Evolutionary conservation across 2,888 invertebrate species (phyloP).

Genomic region (Proisotoma minuta): DNA sequence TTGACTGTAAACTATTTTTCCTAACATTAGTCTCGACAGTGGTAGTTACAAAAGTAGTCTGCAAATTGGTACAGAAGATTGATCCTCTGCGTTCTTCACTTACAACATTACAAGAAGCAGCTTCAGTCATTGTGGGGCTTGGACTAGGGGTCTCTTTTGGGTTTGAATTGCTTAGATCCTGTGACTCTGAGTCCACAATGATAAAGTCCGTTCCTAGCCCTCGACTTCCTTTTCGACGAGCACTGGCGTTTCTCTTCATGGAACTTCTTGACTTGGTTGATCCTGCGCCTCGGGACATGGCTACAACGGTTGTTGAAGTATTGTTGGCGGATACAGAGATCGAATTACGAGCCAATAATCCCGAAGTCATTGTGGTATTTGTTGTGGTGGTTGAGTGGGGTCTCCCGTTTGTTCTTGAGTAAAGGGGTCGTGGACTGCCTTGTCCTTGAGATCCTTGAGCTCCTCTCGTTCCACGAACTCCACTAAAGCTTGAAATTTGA

Average conservation of each 20-base stretch:
- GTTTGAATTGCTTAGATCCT: conserved; percentile 24
- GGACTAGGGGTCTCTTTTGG: conserved; percentile 18
- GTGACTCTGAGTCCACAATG: conserved; percentile 32
- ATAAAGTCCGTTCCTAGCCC: conserved; percentile 30
- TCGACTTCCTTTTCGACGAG: conserved; percentile 19
- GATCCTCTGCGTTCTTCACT: neutral
- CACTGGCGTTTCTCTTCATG: conserved; percentile 17
- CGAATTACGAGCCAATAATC: conserved; percentile 4
- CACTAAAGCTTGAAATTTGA: neutral
- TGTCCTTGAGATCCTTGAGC: neutral
- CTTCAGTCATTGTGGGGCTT: conserved; percentile 9
- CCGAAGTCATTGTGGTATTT: neutral
- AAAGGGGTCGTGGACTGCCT: conserved; percentile 4
- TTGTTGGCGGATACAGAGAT: conserved; percentile 29
- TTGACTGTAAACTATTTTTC: conserved; percentile 20
- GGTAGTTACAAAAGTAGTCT: neutral
- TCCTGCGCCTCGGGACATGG: neutral
- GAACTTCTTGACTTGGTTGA: conserved; percentile 27
- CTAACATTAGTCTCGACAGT: neutral
- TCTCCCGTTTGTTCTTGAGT: conserved; percentile 1
- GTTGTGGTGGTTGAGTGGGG: neutral
- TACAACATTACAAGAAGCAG: neutral
- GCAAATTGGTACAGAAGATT: conserved; percentile 1
- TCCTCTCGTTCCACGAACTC: neutral
- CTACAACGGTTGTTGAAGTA: conserved; percentile 21